phyloP scores from a whole-genome alignment of 2,113 vertebrate genomes.

The Raphicerus campestris region DNA sequence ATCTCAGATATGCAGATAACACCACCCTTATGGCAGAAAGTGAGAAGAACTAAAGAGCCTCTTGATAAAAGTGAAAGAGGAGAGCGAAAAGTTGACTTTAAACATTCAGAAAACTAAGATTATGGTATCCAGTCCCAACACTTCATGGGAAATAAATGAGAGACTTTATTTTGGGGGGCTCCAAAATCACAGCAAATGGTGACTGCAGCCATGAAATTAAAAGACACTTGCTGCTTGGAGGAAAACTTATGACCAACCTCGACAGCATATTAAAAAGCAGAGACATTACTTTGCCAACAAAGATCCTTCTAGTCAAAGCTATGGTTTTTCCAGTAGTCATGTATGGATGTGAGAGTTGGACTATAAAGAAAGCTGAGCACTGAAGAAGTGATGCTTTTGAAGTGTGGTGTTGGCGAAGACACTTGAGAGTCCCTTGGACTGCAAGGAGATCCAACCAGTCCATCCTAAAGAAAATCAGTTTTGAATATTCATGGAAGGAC shows the following conservation, averaged over 20 bases:
- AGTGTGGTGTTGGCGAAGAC: not conserved
- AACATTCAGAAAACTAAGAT: not conserved
- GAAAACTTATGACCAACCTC: not conserved
- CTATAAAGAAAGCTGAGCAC: not conserved
- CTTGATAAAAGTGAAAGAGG: not conserved
- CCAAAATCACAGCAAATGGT: not conserved
- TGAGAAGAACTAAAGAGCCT: not conserved
- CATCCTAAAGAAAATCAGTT: not conserved
- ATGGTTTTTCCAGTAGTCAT: not conserved
- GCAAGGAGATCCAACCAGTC: not conserved
- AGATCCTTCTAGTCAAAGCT: not conserved
- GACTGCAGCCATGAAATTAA: not conserved
- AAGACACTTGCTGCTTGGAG: not conserved
- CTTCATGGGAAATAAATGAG: not conserved
- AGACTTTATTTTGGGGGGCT: not conserved
- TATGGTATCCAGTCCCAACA: not conserved
- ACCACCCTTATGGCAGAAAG: not conserved
- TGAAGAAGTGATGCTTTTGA: not conserved
- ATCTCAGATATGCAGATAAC: not conserved
- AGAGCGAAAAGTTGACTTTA: not conserved
- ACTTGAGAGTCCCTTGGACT: not conserved
- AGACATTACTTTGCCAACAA: not conserved
- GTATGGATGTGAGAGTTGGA: too few species aligned
- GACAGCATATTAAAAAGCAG: not conserved
- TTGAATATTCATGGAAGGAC: not conserved